phyloP scores from a whole-genome alignment of 1,140 invertebrate species.

The Ylistrum balloti region DNA sequence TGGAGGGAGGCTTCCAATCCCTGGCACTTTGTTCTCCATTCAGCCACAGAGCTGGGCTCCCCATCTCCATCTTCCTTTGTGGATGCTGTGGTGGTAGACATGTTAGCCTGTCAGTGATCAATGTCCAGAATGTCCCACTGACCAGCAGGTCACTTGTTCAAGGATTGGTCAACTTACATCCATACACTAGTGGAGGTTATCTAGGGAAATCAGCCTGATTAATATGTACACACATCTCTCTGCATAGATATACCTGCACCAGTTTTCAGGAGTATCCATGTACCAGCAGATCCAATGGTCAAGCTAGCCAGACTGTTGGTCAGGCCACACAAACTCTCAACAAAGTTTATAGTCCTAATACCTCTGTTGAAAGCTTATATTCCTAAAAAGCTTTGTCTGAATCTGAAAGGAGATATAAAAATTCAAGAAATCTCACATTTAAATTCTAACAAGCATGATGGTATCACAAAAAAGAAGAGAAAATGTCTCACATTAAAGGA shows the following conservation, averaged over 20 bases:
- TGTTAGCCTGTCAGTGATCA: slow-evolving; percentile 7
- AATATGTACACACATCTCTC: slow-evolving; percentile 22
- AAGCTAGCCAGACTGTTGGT: too few relatives aligned
- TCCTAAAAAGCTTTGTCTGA: not conserved
- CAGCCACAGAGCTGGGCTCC: slow-evolving; percentile 13
- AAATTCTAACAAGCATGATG: too few relatives aligned
- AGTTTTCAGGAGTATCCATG: not conserved
- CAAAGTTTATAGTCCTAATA: too few relatives aligned
- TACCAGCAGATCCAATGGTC: not conserved
- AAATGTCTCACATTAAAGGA: not conserved
- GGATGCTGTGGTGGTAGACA: not conserved
- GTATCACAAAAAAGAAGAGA: not conserved
- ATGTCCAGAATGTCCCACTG: not conserved
- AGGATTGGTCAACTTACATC: slow-evolving; percentile 25
- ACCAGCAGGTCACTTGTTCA: slow-evolving; percentile 30
- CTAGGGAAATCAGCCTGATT: slow-evolving; percentile 17
- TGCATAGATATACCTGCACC: slow-evolving; percentile 1
- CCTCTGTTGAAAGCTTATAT: too few relatives aligned
- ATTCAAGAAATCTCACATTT: not conserved
- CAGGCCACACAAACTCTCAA: too few relatives aligned
- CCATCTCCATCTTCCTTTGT: not conserved
- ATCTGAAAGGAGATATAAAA: not conserved
- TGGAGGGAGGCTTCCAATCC: slow-evolving; percentile 92
- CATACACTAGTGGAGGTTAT: not conserved
- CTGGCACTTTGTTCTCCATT: slow-evolving; percentile 92